Evolutionary conservation across 2,797 vertebrate genomes (phyloP).

Genomic region (Cyclura pinguis): DNA sequence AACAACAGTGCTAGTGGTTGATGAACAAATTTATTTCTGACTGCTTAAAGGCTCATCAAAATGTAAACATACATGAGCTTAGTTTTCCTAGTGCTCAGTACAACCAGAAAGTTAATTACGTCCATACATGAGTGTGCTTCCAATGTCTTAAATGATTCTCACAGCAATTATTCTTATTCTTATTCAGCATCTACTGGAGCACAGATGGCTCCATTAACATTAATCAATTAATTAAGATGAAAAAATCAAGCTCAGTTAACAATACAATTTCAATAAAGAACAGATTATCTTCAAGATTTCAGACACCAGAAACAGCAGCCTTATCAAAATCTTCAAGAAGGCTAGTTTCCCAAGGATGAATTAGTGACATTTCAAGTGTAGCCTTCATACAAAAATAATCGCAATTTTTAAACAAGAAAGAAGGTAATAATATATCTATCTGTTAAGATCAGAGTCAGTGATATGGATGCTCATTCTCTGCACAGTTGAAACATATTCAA

Average conservation of each 20-base stretch:
- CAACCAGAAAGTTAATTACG: constrained; percentile 58
- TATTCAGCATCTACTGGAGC: constrained; percentile 46
- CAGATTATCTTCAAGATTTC: constrained; percentile 51
- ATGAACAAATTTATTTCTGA: constrained; percentile 63
- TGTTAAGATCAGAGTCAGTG: constrained; percentile 20
- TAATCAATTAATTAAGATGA: constrained; percentile 73
- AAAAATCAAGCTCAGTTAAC: constrained; percentile 72
- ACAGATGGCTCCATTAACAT: constrained; percentile 73
- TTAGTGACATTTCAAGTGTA: constrained; percentile 9
- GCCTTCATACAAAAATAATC: neutral
- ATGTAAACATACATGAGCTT: constrained; percentile 42
- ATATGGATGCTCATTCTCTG: neutral
- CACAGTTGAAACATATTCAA: neutral
- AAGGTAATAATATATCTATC: neutral
- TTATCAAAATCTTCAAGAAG: constrained; percentile 46
- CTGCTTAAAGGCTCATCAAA: constrained; percentile 51
- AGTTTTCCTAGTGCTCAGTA: constrained; percentile 36
- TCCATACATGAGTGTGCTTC: constrained; percentile 47
- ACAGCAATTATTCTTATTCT: constrained; percentile 61
- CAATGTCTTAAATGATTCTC: constrained; percentile 54
- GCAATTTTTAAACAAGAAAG: neutral
- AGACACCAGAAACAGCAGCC: constrained; percentile 23
- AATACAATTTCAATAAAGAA: constrained; percentile 63
- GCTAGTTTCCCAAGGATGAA: constrained; percentile 43
- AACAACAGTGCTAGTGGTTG: constrained; percentile 41